Conservation (phyloP, 2,888 invertebrate genomes). For the Selenia dentaria region DNA sequence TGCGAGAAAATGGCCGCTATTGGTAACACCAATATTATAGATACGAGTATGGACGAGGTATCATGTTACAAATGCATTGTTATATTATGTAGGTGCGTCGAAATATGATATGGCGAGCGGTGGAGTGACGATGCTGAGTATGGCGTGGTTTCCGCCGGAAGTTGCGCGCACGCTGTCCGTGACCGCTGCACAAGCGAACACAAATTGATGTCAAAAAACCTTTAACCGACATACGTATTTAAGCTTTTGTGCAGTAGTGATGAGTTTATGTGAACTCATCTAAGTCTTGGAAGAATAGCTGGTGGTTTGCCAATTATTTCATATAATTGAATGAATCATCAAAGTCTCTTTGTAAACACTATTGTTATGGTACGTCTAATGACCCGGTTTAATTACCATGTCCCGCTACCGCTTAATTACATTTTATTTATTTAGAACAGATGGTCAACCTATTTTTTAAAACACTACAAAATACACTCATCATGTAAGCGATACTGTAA, state of each 20-base stretch:
- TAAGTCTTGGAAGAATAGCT: constrained; percentile 18
- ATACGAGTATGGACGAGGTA: constrained; percentile 36
- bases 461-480: no score
- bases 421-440: constrained; percentile 13
- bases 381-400: constrained; percentile 14
- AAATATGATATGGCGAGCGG: constrained; percentile 46
- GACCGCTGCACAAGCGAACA: constrained; percentile 55
- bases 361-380: constrained; percentile 10
- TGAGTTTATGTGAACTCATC: constrained; percentile 13
- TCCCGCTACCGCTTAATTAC: constrained; percentile 1
- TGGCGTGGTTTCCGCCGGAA: constrained; percentile 79
- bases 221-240: constrained; percentile 13
- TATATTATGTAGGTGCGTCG: constrained; percentile 39
- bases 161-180: constrained; percentile 76
- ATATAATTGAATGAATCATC: constrained; percentile 24
- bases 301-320: constrained; percentile 19
- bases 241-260: constrained; percentile 16
- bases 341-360: constrained; percentile 7
- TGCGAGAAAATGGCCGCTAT: constrained; percentile 54
- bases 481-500: not conserved
- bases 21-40: constrained; percentile 40
- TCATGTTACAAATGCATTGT: constrained; percentile 50
- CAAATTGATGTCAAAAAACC: constrained; percentile 23
- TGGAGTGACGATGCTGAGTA: constrained; percentile 47
- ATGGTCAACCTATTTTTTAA: constrained; percentile 11